Evolutionary conservation across 2,797 vertebrate species (phyloP).

Genomic region (Tenualosa ilisha): DNA sequence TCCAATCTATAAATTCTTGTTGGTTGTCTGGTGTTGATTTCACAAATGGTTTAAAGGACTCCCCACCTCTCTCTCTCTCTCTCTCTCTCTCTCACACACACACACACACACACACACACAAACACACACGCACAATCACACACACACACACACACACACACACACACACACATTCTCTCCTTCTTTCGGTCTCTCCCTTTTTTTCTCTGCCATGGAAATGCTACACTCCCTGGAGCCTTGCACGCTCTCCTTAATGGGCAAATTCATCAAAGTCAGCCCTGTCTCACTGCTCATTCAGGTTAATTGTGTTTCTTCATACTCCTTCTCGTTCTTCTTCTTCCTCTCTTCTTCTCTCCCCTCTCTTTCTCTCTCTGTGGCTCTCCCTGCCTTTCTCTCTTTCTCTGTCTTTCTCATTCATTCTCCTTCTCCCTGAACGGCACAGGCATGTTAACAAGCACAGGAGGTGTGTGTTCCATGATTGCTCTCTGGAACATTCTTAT

Average conservation of each 20-base stretch:
- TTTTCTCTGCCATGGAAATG: slow-evolving; percentile 29
- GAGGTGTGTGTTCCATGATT: background rate
- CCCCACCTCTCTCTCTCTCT: too few relatives aligned
- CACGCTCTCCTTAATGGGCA: slow-evolving; percentile 50
- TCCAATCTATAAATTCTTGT: background rate
- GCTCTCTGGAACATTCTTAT: background rate
- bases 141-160: background rate
- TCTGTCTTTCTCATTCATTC: background rate
- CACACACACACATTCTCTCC: background rate
- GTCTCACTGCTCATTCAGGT: slow-evolving; percentile 54
- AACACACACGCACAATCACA: too few relatives aligned
- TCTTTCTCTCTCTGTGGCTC: background rate
- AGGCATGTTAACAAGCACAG: slow-evolving; percentile 16
- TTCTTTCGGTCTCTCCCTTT: background rate
- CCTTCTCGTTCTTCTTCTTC: background rate
- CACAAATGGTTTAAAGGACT: too few relatives aligned
- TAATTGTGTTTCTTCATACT: slow-evolving; percentile 55
- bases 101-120: too few relatives aligned
- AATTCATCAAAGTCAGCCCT: slow-evolving; percentile 57
- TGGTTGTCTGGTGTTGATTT: too few relatives aligned
- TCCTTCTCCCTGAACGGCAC: background rate
- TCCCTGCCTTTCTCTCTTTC: background rate
- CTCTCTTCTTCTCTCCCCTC: background rate
- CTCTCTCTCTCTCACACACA: too few relatives aligned
- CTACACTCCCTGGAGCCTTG: slow-evolving; percentile 31